These are phyloP conservation scores for Aethina tumida DNA, from an alignment of 1,140 invertebrate species.

Conservation along the genomic window DNA sequence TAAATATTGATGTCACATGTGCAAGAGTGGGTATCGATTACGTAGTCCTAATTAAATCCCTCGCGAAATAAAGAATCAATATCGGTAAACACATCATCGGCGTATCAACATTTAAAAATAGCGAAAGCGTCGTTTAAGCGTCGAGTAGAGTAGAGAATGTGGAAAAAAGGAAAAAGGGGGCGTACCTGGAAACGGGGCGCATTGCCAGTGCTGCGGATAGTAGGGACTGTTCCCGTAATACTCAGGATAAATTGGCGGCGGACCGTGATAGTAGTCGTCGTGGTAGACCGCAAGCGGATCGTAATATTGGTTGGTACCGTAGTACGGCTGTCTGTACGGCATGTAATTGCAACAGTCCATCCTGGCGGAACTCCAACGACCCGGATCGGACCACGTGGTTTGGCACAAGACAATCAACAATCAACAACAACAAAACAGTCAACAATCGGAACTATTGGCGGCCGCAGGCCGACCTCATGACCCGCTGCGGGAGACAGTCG, in stretches of 20 bases:
- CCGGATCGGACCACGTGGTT: neutral
- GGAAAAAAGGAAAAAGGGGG: too few relatives aligned
- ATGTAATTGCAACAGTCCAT: constrained; percentile 49
- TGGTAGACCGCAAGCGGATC: too few relatives aligned
- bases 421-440: neutral
- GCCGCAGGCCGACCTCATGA: neutral
- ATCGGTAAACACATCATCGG: too few relatives aligned
- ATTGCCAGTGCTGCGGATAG: constrained; percentile 28
- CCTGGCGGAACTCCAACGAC: constrained; percentile 6
- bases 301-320: constrained; percentile 25
- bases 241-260: too few relatives aligned
- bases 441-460: constrained; percentile 3
- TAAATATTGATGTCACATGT: too few relatives aligned
- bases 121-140: too few relatives aligned
- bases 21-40: too few relatives aligned
- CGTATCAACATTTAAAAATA: too few relatives aligned
- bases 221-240: constrained; percentile 26
- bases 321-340: constrained; percentile 33
- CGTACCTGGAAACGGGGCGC: constrained; percentile 27
- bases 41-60: too few relatives aligned
- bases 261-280: too few relatives aligned
- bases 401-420: neutral
- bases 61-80: too few relatives aligned
- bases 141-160: too few relatives aligned
- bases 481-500: neutral